Percentiles rank a stretch among this genome's conserved stretches.
Conservation (phyloP, 2,888 invertebrate genomes). For the Machimus atricapillus region DNA sequence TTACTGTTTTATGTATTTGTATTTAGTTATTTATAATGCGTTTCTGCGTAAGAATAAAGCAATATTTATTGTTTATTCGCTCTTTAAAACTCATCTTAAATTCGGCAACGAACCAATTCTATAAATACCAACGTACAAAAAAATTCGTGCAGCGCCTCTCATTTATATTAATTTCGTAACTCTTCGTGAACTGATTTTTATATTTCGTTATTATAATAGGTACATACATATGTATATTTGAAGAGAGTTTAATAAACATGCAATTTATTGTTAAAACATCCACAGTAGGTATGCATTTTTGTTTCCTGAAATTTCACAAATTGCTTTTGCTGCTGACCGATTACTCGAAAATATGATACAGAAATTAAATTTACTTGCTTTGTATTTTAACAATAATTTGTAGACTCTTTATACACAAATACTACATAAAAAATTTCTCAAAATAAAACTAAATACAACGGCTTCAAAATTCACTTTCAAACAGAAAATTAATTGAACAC, state of each 20-base stretch:
- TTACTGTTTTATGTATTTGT: neutral
- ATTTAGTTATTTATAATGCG: neutral
- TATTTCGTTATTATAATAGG: no score
- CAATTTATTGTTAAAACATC: neutral
- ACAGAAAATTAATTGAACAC: neutral
- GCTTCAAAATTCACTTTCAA: neutral
- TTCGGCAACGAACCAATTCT: neutral
- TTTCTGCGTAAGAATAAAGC: neutral
- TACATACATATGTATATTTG: no score
- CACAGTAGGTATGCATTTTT: neutral
- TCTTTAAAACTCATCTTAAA: neutral
- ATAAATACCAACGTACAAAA: neutral
- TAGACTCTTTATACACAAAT: neutral
- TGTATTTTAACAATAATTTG: neutral
- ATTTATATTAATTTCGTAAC: neutral
- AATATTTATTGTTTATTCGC: neutral
- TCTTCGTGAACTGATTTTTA: neutral
- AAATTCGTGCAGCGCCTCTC: neutral
- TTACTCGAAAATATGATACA: neutral
- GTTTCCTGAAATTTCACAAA: neutral
- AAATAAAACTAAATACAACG: neutral
- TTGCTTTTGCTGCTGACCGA: neutral
- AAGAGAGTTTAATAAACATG: neutral
- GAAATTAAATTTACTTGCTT: neutral
- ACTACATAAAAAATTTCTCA: neutral